These are phyloP conservation scores for Eleutherodactylus coqui DNA, from an alignment of 2,797 vertebrate genomes.

Conservation along the genomic window DNA sequence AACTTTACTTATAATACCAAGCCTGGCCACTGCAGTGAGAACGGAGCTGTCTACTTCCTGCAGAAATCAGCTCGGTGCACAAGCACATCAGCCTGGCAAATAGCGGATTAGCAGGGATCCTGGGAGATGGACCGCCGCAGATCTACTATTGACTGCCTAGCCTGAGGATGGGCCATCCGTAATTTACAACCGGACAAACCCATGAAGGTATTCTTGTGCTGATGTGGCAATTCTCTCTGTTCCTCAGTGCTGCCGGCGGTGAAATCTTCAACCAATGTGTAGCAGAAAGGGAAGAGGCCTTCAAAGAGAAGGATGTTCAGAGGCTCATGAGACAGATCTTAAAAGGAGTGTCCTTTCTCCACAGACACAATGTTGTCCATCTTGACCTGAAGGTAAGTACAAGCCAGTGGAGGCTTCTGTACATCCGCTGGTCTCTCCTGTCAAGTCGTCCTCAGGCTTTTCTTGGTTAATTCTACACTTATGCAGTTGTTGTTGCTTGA, in stretches of 20 bases:
- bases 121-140: too few species aligned
- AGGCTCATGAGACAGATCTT: conserved; percentile 91
- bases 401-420: background rate
- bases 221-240: background rate
- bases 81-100: too few species aligned
- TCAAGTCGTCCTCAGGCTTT: background rate
- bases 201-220: background rate
- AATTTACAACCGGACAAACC: too few species aligned
- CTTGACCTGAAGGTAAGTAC: conserved; percentile 88
- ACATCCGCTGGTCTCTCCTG: background rate
- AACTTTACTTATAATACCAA: too few species aligned
- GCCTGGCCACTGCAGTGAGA: too few species aligned
- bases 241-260: conserved; percentile 86
- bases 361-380: conserved; percentile 86
- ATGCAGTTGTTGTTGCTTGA: background rate
- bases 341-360: conserved; percentile 87
- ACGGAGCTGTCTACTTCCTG: too few species aligned
- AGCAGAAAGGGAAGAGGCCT: conserved; percentile 87
- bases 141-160: too few species aligned
- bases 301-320: conserved; percentile 88
- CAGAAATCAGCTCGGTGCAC: too few species aligned
- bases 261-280: conserved; percentile 94
- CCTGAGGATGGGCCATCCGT: too few species aligned
- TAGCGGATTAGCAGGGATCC: too few species aligned
- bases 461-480: conserved; percentile 4